Base-by-base conservation (phyloP, 2,113 vertebrate genomes). In the Tachuris rubrigastra region DNA sequence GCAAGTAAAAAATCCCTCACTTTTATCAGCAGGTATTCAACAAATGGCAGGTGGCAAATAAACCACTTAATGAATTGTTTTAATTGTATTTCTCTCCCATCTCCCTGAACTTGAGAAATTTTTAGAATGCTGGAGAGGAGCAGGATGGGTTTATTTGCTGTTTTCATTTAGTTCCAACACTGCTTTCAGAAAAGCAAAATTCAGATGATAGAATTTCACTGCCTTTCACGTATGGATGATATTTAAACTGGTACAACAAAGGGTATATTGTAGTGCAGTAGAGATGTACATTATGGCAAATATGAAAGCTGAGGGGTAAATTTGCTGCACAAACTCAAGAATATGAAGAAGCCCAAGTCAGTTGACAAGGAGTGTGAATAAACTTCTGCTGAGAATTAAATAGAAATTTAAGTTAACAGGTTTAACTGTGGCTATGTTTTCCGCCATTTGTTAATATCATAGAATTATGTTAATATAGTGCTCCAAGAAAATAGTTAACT, bases 1-100 rank as follows among this genome's bases (percentile, higher is more conserved):
- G 98, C 98, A 98, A 98, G 97, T 98, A 97, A 98, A 97, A 94
- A 97, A 95, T 1, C 89, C 2, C 92, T 97, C 96, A 97, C 92
- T 98, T 97, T 98, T 97, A 97, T 97, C 98, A 98, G 97, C 97
- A 98, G 97, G 97, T 80, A 98, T 98, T 97, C 96, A 41, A 87
- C 14, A 92, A 97, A 98, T 97, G 97, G 93, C 97, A 98, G 97
- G 95, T 98, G 98, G 96, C 97, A 98, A 97, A 97, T 92, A 98
- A 97, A 97, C 93, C 95, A 97, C 96, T 98, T 90, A 94, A 91
- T 87, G 95, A 94, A 90, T 98, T 96, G 92, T 95, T 97, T 94
- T 97, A 98, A 98, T 98, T 95, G 31, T 68, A 52, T 96, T 93
- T 96, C 87, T 94, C 71, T 97, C 41, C 93, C 88, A 91, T 81